phyloP scores from a whole-genome alignment of 2,797 vertebrate genomes.

The Hafferia zeledoni region DNA sequence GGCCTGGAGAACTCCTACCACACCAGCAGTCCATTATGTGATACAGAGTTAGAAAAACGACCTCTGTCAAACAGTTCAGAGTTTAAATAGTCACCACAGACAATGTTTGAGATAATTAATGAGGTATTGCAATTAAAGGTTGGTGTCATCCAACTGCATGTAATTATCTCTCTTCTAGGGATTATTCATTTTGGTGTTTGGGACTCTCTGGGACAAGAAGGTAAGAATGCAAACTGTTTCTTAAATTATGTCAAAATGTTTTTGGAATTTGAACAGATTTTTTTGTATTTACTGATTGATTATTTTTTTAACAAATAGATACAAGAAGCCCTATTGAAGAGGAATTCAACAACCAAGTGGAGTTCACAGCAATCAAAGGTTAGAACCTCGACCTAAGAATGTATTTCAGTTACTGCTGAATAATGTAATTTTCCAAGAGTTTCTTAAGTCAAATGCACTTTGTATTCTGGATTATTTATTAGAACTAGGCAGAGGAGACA shows the following conservation, averaged over 20 bases:
- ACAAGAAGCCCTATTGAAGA: slow-evolving; percentile 79
- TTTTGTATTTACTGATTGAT: slow-evolving; percentile 2
- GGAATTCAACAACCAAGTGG: slow-evolving; percentile 66
- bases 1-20: neutral
- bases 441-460: neutral
- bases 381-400: slow-evolving; percentile 15
- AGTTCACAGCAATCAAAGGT: slow-evolving; percentile 83
- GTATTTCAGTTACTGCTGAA: neutral
- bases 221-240: slow-evolving; percentile 66
- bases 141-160: neutral
- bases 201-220: slow-evolving; percentile 82
- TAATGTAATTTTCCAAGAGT: neutral
- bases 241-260: neutral
- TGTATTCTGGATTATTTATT: neutral
- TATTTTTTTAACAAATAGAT: slow-evolving; percentile 75
- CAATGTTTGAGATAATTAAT: neutral
- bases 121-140: neutral
- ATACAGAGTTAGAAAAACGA: neutral
- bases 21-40: neutral
- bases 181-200: slow-evolving; percentile 82
- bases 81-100: neutral
- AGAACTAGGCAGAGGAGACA: neutral
- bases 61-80: neutral
- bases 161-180: slow-evolving; percentile 75
- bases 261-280: neutral